A percentile compares a stretch with the other conserved stretches of the same genome.
Evolutionary conservation across 2,888 invertebrate genomes (phyloP).

Genomic region (Linnaemya tessellans): DNA sequence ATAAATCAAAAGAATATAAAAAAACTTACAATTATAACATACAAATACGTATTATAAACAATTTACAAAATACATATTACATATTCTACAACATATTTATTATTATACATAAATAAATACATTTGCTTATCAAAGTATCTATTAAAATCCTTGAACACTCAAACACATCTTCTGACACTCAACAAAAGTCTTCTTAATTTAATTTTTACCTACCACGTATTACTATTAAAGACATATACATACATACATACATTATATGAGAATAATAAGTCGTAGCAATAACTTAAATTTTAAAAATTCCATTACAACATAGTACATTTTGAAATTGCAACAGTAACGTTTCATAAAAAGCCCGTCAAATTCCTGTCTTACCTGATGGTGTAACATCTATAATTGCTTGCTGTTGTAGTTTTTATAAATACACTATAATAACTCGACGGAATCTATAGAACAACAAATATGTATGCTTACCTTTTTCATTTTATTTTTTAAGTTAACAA

Average conservation of each 20-base stretch:
- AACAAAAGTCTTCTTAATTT: background rate
- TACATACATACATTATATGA: background rate
- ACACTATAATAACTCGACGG: background rate
- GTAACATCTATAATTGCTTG: background rate
- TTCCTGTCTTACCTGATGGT: background rate
- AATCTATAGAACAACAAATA: background rate
- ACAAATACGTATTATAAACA: constrained; percentile 67
- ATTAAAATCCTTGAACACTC: constrained; percentile 20
- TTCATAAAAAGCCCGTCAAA: background rate
- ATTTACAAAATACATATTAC: constrained; percentile 52
- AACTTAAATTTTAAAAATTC: constrained; percentile 60
- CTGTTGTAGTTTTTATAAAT: background rate
- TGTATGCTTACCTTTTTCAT: background rate
- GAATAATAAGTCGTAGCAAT: constrained; percentile 49
- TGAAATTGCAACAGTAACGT: background rate
- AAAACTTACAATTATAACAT: constrained; percentile 70
- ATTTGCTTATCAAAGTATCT: constrained; percentile 33
- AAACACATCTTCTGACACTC: constrained; percentile 4
- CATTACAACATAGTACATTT: constrained; percentile 26
- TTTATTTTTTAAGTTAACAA: background rate
- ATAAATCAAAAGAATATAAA: constrained; percentile 61
- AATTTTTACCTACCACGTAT: constrained; percentile 36
- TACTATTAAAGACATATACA: constrained; percentile 14
- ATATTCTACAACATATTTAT: constrained; percentile 32
- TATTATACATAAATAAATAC: constrained; percentile 40